Evolutionary conservation across 2,888 invertebrate genomes (phyloP).

Genomic region (Rhamphomyia laevipes): DNA sequence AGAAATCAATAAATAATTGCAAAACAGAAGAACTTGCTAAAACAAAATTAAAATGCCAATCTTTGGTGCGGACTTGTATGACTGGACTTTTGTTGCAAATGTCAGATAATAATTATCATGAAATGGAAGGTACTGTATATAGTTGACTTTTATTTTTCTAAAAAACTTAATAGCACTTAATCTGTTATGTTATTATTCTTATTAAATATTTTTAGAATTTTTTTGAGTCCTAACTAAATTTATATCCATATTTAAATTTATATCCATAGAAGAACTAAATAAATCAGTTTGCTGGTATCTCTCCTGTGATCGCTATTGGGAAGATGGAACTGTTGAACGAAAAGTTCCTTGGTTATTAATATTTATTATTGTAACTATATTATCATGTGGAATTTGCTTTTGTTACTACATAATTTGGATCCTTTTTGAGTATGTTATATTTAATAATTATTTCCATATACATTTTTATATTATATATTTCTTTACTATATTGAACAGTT

Average conservation of each 20-base stretch:
- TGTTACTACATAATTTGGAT: conserved; percentile 91
- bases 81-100: conserved; percentile 68
- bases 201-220: conserved; percentile 1
- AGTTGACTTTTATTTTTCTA: neutral
- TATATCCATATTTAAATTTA: neutral
- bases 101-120: conserved; percentile 71
- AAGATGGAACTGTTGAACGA: conserved; percentile 62
- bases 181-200: conserved; percentile 6
- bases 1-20: conserved; percentile 57
- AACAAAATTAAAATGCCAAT: conserved; percentile 57
- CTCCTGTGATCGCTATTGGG: conserved; percentile 87
- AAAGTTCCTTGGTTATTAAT: conserved; percentile 68
- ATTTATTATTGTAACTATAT: conserved; percentile 66
- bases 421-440: conserved; percentile 78
- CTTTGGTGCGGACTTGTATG: conserved; percentile 70
- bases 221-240: neutral
- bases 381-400: conserved; percentile 72
- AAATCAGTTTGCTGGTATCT: conserved; percentile 85
- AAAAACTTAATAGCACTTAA: too few species aligned
- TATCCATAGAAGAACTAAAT: conserved; percentile 69
- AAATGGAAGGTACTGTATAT: conserved; percentile 59
- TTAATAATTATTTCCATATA: too few species aligned
- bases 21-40: conserved; percentile 67
- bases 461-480: too few species aligned
- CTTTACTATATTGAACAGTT: neutral